Conservation (phyloP, 2,888 invertebrate genomes). For the Stenurella melanura region DNA sequence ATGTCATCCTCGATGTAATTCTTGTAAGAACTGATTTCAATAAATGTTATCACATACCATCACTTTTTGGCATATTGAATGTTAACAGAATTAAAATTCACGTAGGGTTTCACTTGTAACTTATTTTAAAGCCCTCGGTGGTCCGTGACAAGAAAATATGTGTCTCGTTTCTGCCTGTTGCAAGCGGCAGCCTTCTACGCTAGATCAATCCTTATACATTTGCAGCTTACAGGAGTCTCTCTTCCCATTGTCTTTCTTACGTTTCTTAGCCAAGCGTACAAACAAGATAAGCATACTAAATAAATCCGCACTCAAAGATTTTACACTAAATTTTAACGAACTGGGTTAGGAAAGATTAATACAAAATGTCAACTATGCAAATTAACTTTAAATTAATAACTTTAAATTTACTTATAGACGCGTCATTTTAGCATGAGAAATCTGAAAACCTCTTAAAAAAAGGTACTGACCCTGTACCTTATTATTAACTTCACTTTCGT, state of each 20-base stretch:
- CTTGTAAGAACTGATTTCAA: neutral
- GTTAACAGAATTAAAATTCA: neutral
- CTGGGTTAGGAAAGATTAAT: too few species aligned
- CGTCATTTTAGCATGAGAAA: too few species aligned
- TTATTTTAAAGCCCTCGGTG: neutral
- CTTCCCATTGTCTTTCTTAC: neutral
- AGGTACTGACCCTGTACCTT: too few species aligned
- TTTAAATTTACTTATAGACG: too few species aligned
- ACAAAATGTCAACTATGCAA: too few species aligned
- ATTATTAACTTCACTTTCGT: too few species aligned
- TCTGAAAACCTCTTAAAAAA: too few species aligned
- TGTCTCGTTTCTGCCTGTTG: neutral
- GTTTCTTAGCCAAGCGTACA: neutral
- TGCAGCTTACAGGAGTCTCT: neutral
- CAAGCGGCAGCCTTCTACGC: neutral
- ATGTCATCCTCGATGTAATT: too few species aligned
- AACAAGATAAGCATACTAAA: neutral
- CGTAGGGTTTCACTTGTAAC: neutral
- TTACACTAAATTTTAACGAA: neutral
- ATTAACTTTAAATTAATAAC: too few species aligned
- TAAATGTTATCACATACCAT: neutral
- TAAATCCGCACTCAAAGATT: neutral
- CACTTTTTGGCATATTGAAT: neutral
- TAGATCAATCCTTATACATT: neutral
- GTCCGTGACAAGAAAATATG: neutral